Percentiles rank a stretch among this genome's conserved stretches.
Evolutionary conservation across 1,140 invertebrate species (phyloP).

Genomic region (Saccostrea glomerata): DNA sequence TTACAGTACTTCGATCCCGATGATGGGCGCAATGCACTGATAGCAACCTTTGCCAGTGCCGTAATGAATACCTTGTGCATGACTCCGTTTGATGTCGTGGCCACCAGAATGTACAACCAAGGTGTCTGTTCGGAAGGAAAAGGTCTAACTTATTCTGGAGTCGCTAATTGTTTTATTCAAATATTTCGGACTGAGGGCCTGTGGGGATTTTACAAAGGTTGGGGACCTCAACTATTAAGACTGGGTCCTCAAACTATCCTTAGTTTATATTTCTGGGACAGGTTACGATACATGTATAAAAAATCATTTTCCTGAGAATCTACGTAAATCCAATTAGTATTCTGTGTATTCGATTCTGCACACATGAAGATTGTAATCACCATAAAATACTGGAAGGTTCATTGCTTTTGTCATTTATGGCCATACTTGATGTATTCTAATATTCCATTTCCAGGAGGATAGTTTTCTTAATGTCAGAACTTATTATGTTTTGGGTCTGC

Average conservation of each 20-base stretch:
- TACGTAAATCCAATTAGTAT: not conserved
- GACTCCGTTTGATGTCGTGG: conserved; percentile 29
- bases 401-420: not conserved
- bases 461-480: not conserved
- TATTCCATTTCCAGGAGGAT: conserved; percentile 28
- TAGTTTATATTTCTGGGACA: conserved; percentile 37
- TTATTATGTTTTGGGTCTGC: not conserved
- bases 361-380: conserved; percentile 2
- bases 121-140: conserved; percentile 25
- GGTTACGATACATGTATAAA: conserved; percentile 19
- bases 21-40: conserved; percentile 19
- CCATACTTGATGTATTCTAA: conserved; percentile 3
- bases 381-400: not conserved
- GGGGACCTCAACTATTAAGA: conserved; percentile 18
- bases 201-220: conserved; percentile 32
- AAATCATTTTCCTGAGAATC: not conserved
- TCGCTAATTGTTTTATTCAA: not conserved
- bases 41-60: conserved; percentile 22
- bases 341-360: not conserved
- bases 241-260: conserved; percentile 36
- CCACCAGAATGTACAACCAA: conserved; percentile 32
- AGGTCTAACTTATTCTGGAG: not conserved
- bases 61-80: conserved; percentile 4
- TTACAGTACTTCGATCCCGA: conserved; percentile 18
- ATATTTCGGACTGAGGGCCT: conserved; percentile 17